Evolutionary conservation across 1,140 invertebrate species (phyloP), one percentile per base, ranked within the genome.

Genomic region (Ptiloglossa arizonensis): DNA sequence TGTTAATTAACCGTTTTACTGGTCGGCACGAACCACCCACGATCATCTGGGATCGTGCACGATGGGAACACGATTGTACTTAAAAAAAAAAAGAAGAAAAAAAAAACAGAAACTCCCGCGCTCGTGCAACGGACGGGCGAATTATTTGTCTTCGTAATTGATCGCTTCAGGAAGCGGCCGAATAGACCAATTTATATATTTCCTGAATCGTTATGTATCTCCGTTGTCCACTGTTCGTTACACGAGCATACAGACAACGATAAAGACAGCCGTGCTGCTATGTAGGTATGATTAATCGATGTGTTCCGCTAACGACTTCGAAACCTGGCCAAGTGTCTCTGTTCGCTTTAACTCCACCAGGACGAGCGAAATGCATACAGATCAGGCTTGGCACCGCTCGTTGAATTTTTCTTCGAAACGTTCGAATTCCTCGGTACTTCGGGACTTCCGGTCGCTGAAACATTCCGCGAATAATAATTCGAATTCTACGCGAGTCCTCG

Each of bases 1-100:
- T 19, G 57, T 79, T 67, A 50, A 79, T 79, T 74, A 74, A 74
- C 50, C 69, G 19, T 73, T 73, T 52, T 19, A n/a, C 48, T 32
- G 17, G 0, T 35, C 11, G 5, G 0, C 32, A 22, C 48, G 13
- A 11, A 1, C 29, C 15, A 6, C 4, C 27, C 29, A 4, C 19
- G 0, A 44, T 69, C 66, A 22, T 62, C 17, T 32, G 17, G n/a
- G 17, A 52, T 57, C 72, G 19, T 4, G 4, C 24, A 0, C 17
- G 50, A 60, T 5, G 35, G 17, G 8, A 56, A 24, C 2, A 1
- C 41, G 35, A 44, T 41, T 32, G 24, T 6, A 17, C 1, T 44
- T n/a, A 19, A 27, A 57, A 32, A 52, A 52, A 52, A 27, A 60
- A 60, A n/a, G n/a, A n/a, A n/a, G 22, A 52, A 24, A 52, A 52